Evolutionary conservation across 1,140 invertebrate genomes (phyloP).

Genomic region (Monomorium pharaonis): DNA sequence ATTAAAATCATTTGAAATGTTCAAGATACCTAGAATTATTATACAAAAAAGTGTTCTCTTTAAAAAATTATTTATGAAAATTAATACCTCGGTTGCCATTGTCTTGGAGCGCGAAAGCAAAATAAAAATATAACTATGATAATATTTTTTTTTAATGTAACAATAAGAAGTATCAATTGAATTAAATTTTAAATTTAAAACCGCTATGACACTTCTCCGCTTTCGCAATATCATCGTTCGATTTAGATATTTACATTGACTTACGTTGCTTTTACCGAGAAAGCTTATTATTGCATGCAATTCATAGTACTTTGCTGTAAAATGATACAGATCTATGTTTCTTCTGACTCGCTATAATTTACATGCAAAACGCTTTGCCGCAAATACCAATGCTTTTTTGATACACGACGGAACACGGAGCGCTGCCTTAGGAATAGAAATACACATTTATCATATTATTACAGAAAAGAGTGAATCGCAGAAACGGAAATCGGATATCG

Average conservation of each 20-base stretch:
- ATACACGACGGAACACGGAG: constrained; percentile 54
- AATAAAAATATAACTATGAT: neutral
- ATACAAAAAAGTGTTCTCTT: neutral
- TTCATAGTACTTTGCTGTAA: neutral
- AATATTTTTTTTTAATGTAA: neutral
- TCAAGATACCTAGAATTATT: neutral
- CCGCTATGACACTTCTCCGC: neutral
- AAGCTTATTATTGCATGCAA: constrained; percentile 40
- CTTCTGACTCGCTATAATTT: constrained; percentile 19
- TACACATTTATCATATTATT: constrained; percentile 57
- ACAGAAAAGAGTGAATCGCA: constrained; percentile 55
- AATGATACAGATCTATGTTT: neutral
- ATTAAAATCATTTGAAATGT: neutral
- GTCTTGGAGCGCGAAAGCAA: neutral
- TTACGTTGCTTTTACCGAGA: constrained; percentile 3
- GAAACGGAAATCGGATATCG: constrained; percentile 57
- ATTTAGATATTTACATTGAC: constrained; percentile 15
- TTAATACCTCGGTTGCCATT: neutral
- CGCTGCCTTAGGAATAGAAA: constrained; percentile 50
- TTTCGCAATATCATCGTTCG: constrained; percentile 3
- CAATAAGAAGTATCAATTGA: neutral
- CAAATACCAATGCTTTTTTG: constrained; percentile 11
- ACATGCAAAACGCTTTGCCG: constrained; percentile 16
- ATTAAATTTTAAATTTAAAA: neutral
- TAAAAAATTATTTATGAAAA: neutral